Evolutionary conservation across 2,888 invertebrate species (phyloP), one percentile per base, ranked within the genome.

Genomic region (Epistrophe grossulariae): DNA sequence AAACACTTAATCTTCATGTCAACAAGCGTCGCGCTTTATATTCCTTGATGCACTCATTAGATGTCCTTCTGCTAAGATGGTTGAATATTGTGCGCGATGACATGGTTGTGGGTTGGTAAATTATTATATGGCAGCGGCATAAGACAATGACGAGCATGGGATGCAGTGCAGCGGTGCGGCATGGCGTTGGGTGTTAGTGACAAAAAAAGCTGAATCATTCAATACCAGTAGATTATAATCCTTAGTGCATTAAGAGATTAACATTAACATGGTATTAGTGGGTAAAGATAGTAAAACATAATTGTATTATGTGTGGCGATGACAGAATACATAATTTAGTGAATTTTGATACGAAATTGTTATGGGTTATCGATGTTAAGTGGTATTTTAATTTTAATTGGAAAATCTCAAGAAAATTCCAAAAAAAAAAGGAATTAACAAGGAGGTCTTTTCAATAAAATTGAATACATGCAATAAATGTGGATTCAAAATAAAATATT

Each of bases 1-100:
- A 55, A 70, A 70, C 74, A 79, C 79, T 84, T 79, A 79, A 79
- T 79, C 79, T 64, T 73, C 60, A 55, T 79, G 74, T 74, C 83
- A 84, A 79, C 73, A 70, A 79, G 17, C 68, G 52, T 62, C 60
- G 73, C 24, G 43, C 68, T 78, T 73, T 60, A 70, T 79, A 68
- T 70, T 73, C 11, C 31, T 72, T 59, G 62, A 60, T 73, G 52
- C 74, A 68, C 79, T 84, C 74, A 84, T 84, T 84, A 79, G 79
- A 84, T 64, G 45, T 68, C 66, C 60, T 66, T 70, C 64, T 57
- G 24, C 64, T 72, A 43, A 64, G 70, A 62, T 62, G 40, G 68
- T 31, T 66, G 28, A 59, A 28, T 64, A 48, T 48, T 48, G 31
- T 74, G 24, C 1, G 38, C 19, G 4, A 11, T 38, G 38, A 19